phyloP scores from a whole-genome alignment of 2,888 invertebrate genomes.

The Drosophila birchii region DNA sequence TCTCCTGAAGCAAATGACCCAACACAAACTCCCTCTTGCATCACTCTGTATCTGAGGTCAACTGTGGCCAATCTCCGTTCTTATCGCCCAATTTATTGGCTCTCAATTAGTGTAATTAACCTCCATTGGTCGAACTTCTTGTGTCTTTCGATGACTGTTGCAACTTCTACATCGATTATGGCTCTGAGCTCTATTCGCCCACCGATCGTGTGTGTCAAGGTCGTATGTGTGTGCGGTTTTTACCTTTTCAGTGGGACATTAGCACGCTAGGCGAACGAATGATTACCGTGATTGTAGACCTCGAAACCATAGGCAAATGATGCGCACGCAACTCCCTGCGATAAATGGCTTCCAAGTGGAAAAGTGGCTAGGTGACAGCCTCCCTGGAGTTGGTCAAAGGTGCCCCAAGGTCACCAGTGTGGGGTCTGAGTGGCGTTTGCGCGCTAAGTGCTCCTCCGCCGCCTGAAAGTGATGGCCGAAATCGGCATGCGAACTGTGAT shows the following conservation, averaged over 20 bases:
- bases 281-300: conserved; percentile 48
- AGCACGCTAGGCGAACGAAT: conserved; percentile 55
- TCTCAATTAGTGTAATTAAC: conserved; percentile 48
- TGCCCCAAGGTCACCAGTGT: conserved; percentile 22
- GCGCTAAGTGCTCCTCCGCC: conserved; percentile 10
- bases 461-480: conserved; percentile 12
- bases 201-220: conserved; percentile 63
- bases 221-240: conserved; percentile 44
- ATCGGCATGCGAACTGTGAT: conserved; percentile 20
- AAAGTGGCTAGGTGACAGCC: conserved; percentile 36
- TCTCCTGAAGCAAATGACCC: conserved; percentile 1
- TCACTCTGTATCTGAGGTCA: conserved; percentile 11
- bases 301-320: conserved; percentile 37
- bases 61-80: conserved; percentile 14
- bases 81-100: conserved; percentile 17
- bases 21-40: conserved; percentile 25
- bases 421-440: conserved; percentile 6
- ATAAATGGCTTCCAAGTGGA: conserved; percentile 36
- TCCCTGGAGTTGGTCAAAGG: conserved; percentile 28
- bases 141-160: conserved; percentile 40
- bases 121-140: conserved; percentile 30
- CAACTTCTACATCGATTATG: conserved; percentile 27
- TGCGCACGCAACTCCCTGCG: conserved; percentile 57
- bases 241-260: conserved; percentile 43
- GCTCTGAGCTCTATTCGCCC: conserved; percentile 33